Conservation (phyloP, 2,113 vertebrate genomes). For the Vireo altiloquus region DNA sequence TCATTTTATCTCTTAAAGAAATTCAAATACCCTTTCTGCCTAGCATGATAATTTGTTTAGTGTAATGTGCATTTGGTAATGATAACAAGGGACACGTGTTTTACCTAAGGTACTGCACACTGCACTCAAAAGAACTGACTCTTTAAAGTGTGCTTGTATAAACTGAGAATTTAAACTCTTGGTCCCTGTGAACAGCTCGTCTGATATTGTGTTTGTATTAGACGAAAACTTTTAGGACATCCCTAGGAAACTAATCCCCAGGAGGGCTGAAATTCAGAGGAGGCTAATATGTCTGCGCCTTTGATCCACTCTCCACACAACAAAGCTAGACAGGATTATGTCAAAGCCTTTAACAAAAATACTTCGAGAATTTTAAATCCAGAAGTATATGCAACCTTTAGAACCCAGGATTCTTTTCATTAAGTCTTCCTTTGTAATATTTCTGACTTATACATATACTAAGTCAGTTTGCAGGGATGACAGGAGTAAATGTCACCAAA, state of each 20-base stretch:
- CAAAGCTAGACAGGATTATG: background rate
- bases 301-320: background rate
- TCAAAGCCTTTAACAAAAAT: conserved; percentile 37
- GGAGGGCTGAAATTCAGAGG: conserved; percentile 25
- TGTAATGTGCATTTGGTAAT: background rate
- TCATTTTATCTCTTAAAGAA: background rate
- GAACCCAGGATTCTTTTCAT: background rate
- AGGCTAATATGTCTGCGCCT: conserved; percentile 12
- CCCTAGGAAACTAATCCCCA: conserved; percentile 32
- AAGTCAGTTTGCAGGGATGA: background rate
- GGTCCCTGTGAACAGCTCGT: background rate
- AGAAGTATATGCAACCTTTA: background rate
- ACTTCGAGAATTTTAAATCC: background rate
- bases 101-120: conserved; percentile 6
- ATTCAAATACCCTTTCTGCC: background rate
- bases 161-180: conserved; percentile 29
- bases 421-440: background rate
- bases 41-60: background rate
- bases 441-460: background rate
- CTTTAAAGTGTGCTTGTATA: conserved; percentile 6
- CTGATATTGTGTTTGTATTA: background rate
- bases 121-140: background rate
- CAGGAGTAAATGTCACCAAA: background rate
- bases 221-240: conserved; percentile 15
- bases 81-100: background rate